These are phyloP conservation scores for Idaea aversata DNA, from an alignment of 2,888 invertebrate genomes.

Conservation along the genomic window DNA sequence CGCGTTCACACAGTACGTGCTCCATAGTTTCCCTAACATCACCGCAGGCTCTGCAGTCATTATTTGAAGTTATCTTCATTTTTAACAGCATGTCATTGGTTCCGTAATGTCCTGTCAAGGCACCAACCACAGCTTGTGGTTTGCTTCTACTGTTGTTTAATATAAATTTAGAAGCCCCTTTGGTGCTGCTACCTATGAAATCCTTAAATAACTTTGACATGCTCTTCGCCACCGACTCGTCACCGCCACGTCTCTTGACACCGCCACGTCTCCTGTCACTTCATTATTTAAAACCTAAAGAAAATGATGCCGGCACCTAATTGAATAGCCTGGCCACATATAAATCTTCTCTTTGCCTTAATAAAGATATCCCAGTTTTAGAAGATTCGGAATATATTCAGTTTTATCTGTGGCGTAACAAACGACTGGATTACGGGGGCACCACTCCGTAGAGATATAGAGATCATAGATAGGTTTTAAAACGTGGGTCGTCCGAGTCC, in stretches of 20 bases:
- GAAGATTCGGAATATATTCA: conserved; percentile 54
- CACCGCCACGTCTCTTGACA: not conserved
- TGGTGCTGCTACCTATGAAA: too few species aligned
- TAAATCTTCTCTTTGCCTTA: conserved; percentile 45
- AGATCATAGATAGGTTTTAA: not conserved
- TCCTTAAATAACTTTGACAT: conserved; percentile 7
- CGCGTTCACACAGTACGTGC: too few species aligned
- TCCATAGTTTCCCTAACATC: too few species aligned
- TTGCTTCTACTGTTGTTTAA: too few species aligned
- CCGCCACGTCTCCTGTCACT: not conserved
- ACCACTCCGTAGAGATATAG: not conserved
- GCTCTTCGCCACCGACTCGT: not conserved
- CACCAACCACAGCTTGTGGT: too few species aligned
- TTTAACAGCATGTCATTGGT: too few species aligned
- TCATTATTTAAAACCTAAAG: conserved; percentile 19
- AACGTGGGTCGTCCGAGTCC: not conserved
- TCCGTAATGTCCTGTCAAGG: too few species aligned
- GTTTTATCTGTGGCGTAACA: conserved; percentile 44
- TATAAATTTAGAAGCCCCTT: too few species aligned
- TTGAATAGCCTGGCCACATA: conserved; percentile 41
- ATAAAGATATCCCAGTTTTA: conserved; percentile 48
- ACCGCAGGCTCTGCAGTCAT: too few species aligned
- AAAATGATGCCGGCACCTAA: conserved; percentile 43
- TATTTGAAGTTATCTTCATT: too few species aligned
- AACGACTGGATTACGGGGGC: conserved; percentile 30